These are phyloP conservation scores for Clarias pachynema DNA, from an alignment of 2,797 vertebrate genomes.

Conservation along the genomic window DNA sequence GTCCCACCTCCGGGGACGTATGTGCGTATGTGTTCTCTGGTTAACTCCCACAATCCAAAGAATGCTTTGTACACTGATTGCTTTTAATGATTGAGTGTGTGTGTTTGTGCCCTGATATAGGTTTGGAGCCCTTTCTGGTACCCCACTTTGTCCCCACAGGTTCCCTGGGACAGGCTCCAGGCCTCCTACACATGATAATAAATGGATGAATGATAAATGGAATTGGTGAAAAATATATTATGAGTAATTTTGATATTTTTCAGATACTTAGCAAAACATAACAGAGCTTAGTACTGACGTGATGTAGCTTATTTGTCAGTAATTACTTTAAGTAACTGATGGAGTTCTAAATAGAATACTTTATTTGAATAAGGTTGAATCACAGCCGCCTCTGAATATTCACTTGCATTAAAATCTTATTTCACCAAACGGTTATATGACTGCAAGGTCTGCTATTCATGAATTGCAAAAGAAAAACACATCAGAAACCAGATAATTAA, in stretches of 20 bases:
- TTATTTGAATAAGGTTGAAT: background rate
- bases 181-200: too few species aligned
- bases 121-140: too few species aligned
- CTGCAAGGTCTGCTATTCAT: background rate
- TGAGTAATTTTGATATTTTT: background rate
- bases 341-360: background rate
- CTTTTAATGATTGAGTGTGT: too few species aligned
- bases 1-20: too few species aligned
- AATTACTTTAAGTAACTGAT: background rate
- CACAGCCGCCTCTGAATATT: background rate
- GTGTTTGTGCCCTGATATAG: too few species aligned
- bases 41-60: too few species aligned
- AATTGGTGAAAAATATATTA: background rate
- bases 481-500: slow-evolving; percentile 4
- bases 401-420: slow-evolving; percentile 26
- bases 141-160: too few species aligned
- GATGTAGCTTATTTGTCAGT: background rate
- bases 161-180: too few species aligned
- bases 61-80: too few species aligned
- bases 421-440: background rate
- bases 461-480: slow-evolving; percentile 5
- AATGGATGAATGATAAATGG: background rate
- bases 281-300: background rate
- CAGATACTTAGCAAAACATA: background rate
- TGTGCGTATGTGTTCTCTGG: too few species aligned